Evolutionary conservation across 2,113 vertebrate species (phyloP).

Genomic region (Antigone vipio): DNA sequence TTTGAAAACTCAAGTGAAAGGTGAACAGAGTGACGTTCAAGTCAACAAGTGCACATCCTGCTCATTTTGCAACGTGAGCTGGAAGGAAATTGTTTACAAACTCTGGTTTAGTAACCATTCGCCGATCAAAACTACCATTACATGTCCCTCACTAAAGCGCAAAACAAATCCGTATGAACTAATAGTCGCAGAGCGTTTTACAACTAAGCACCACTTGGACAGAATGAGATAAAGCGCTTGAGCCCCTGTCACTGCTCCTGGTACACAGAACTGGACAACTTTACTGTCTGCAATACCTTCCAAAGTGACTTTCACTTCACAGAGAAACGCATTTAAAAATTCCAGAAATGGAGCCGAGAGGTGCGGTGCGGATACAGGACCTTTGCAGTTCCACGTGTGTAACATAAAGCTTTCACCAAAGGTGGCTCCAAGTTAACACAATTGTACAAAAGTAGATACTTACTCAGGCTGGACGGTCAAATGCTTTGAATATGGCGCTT

Average conservation of each 20-base stretch:
- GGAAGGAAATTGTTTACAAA: slow-evolving; percentile 12
- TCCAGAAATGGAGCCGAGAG: neutral
- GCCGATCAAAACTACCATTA: neutral
- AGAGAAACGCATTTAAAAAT: neutral
- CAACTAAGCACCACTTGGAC: too few species aligned
- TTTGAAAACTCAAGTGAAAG: neutral
- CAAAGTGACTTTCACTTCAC: neutral
- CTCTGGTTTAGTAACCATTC: neutral
- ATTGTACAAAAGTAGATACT: accelerated
- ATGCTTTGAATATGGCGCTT: neutral
- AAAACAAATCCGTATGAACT: neutral
- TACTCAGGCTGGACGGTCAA: neutral
- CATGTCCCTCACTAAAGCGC: neutral
- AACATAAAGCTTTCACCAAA: neutral
- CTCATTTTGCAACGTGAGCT: slow-evolving; percentile 3
- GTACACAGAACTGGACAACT: neutral
- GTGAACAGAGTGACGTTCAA: neutral
- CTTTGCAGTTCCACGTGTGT: neutral
- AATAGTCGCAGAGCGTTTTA: neutral
- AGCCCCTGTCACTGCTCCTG: neutral
- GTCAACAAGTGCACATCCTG: slow-evolving; percentile 2
- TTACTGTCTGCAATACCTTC: neutral
- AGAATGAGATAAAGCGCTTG: neutral
- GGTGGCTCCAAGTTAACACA: neutral
- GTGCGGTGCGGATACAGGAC: neutral